phyloP scores from a whole-genome alignment of 35 echinoderm and acorn worm genomes.

The Strongylocentrotus purpuratus region DNA sequence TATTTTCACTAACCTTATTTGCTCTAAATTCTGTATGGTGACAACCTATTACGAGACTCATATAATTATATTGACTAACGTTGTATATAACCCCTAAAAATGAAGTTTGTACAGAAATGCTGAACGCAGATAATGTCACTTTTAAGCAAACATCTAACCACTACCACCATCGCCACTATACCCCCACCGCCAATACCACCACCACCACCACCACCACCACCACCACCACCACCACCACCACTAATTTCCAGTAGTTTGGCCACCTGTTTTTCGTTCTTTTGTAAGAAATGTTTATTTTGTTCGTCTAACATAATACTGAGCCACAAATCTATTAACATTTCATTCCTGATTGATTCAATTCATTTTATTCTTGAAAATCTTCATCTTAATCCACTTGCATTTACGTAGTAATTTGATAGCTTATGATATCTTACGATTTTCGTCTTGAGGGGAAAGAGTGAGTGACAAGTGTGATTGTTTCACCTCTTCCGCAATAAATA shows the following conservation, averaged over 20 bases:
- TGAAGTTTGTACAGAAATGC: not conserved
- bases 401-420: not conserved
- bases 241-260: not conserved
- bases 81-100: not conserved
- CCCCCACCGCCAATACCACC: not conserved
- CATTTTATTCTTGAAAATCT: not conserved
- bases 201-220: not conserved
- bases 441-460: too few relatives aligned
- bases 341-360: not conserved
- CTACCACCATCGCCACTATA: not conserved
- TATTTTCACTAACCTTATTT: not conserved
- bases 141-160: not conserved
- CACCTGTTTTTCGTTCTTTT: not conserved
- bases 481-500: too few relatives aligned
- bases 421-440: too few relatives aligned
- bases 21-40: not conserved
- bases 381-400: not conserved
- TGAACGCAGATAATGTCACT: not conserved
- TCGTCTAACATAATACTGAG: not conserved
- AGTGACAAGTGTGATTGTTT: too few relatives aligned
- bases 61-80: not conserved
- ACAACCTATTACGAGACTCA: not conserved
- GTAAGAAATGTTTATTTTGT: not conserved
- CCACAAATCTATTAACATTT: not conserved
- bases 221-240: not conserved